Evolutionary conservation across 2,113 vertebrate species (phyloP).

Genomic region (Pheucticus melanocephalus): DNA sequence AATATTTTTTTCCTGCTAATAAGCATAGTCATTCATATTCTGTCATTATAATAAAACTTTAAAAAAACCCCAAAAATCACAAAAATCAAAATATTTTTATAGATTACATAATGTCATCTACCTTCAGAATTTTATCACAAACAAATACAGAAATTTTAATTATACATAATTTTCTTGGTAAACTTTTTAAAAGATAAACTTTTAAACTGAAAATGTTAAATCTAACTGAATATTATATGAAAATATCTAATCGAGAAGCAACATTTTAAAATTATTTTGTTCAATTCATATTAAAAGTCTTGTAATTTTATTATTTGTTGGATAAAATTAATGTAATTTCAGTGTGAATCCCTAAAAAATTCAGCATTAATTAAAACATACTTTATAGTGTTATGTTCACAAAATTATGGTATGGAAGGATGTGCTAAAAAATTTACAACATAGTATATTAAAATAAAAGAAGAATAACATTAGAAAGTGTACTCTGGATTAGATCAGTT

Average conservation of each 20-base stretch:
- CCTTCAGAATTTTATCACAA: not conserved
- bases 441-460: not conserved
- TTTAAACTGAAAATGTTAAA: not conserved
- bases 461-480: not conserved
- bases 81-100: not conserved
- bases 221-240: not conserved
- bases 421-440: not conserved
- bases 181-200: not conserved
- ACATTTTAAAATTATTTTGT: not conserved
- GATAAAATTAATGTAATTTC: not conserved
- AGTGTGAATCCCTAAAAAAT: not conserved
- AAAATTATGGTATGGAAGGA: not conserved
- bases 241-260: not conserved
- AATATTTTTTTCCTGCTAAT: not conserved
- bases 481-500: not conserved
- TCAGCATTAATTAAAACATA: not conserved
- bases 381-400: not conserved
- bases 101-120: not conserved
- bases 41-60: not conserved
- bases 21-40: not conserved
- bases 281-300: not conserved
- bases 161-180: not conserved
- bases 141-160: not conserved
- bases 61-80: not conserved
- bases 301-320: rapidly evolving